Percentiles rank a stretch among this genome's conserved stretches.
Evolutionary conservation across 1,140 invertebrate species (phyloP).

Genomic region (Mesaphorura yosii): DNA sequence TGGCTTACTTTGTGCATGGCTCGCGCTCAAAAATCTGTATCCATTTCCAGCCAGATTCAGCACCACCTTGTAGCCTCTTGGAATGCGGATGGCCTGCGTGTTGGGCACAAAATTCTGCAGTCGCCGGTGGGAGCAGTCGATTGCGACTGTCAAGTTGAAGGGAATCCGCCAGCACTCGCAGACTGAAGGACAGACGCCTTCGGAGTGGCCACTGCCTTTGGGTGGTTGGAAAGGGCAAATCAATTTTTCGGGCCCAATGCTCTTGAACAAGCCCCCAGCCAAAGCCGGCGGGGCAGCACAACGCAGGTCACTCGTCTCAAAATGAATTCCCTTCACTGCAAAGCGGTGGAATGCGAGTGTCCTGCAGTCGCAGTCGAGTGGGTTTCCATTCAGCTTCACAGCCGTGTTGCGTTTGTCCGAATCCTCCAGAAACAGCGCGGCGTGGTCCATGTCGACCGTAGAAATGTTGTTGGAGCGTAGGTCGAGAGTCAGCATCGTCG

Average conservation of each 20-base stretch:
- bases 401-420: conserved; percentile 13
- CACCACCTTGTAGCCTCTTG: conserved; percentile 5
- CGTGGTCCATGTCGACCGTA: conserved; percentile 20
- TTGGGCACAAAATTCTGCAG: background rate
- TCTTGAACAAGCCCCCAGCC: conserved; percentile 8
- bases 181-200: conserved; percentile 19
- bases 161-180: conserved; percentile 22
- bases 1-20: conserved; percentile 6
- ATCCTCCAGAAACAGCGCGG: conserved; percentile 15
- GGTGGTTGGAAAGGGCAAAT: too few relatives aligned
- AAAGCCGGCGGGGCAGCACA: conserved; percentile 20
- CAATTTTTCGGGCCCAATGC: background rate
- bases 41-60: conserved; percentile 14
- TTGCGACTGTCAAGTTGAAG: conserved; percentile 14
- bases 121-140: conserved; percentile 14
- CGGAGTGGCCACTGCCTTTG: background rate
- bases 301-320: conserved; percentile 13
- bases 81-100: background rate
- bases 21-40: background rate
- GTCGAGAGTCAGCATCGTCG: conserved; percentile 8
- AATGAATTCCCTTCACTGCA: conserved; percentile 10
- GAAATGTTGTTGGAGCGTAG: conserved; percentile 21
- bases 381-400: conserved; percentile 22
- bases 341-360: conserved; percentile 15
- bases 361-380: conserved; percentile 27